Evolutionary conservation across 2,797 vertebrate species (phyloP).

Genomic region (Sebastes vulpes): DNA sequence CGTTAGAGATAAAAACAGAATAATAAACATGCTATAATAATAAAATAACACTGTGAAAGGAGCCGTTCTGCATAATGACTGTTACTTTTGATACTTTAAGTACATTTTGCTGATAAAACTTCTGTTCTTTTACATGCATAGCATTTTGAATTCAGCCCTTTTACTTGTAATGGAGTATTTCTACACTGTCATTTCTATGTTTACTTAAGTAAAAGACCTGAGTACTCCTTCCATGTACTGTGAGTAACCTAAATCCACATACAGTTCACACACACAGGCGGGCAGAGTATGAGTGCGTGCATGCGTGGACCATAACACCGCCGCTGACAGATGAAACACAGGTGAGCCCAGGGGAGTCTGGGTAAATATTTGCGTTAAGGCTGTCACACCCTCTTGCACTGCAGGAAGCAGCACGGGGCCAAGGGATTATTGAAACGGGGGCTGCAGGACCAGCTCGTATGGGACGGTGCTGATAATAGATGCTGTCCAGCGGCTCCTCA

Average conservation of each 20-base stretch:
- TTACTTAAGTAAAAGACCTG: background rate
- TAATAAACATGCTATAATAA: too few species aligned
- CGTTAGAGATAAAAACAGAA: too few species aligned
- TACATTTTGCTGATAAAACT: too few species aligned
- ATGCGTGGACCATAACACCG: background rate
- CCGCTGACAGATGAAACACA: slow-evolving; percentile 67
- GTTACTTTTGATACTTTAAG: too few species aligned
- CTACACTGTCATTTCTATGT: background rate
- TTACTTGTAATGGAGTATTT: too few species aligned
- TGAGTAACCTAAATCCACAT: background rate
- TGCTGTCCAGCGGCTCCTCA: slow-evolving; percentile 7
- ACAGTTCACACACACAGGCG: slow-evolving; percentile 3
- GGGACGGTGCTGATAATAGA: slow-evolving; percentile 49
- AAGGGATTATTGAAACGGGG: slow-evolving; percentile 42
- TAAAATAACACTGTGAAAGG: too few species aligned
- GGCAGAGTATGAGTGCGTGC: background rate
- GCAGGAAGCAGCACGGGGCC: slow-evolving; percentile 51
- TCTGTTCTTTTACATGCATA: too few species aligned
- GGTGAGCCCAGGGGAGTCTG: slow-evolving; percentile 70
- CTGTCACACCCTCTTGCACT: slow-evolving; percentile 57
- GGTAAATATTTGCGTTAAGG: slow-evolving; percentile 78
- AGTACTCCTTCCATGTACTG: background rate
- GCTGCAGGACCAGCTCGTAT: slow-evolving; percentile 7
- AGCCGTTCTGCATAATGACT: accelerated
- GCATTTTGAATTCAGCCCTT: too few species aligned